Evolutionary conservation across 2,113 vertebrate species (phyloP).

Genomic region (Capreolus pygargus): DNA sequence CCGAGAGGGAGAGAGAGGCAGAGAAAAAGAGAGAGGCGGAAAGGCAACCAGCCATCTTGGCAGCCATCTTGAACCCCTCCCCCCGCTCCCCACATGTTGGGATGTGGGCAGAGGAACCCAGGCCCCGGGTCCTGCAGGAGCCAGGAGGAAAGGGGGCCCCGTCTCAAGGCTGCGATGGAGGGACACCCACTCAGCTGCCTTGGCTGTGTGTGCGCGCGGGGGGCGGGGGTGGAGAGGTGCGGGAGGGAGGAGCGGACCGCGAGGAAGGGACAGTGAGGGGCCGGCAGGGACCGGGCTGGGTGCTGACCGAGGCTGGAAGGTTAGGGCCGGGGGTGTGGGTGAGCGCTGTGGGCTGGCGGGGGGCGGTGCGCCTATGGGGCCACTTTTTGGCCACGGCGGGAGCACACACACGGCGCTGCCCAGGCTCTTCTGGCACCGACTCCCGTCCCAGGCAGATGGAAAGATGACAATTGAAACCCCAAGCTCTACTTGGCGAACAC

Average conservation of each 20-base stretch:
- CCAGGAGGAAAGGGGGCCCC: neutral
- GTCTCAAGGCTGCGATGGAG: neutral
- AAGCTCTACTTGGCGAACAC: neutral
- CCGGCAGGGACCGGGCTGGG: neutral
- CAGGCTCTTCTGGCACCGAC: neutral
- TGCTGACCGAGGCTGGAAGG: neutral
- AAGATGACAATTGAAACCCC: neutral
- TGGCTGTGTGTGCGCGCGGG: neutral
- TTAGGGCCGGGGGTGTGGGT: neutral
- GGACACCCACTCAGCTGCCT: neutral
- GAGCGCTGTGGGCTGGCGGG: neutral
- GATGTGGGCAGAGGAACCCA: constrained; percentile 8
- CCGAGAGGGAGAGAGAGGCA: neutral
- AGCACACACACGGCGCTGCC: neutral
- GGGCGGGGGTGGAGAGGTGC: neutral
- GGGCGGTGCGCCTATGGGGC: neutral
- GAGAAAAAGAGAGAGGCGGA: neutral
- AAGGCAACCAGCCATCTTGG: constrained; percentile 78
- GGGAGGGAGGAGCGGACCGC: neutral
- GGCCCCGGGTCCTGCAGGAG: neutral
- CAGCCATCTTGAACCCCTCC: constrained; percentile 75
- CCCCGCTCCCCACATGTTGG: constrained; percentile 70
- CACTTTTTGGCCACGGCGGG: neutral
- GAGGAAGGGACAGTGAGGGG: neutral
- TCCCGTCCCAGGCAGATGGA: neutral